phyloP scores from a whole-genome alignment of 1,140 invertebrate genomes.

The Drosophila nebulosa region DNA sequence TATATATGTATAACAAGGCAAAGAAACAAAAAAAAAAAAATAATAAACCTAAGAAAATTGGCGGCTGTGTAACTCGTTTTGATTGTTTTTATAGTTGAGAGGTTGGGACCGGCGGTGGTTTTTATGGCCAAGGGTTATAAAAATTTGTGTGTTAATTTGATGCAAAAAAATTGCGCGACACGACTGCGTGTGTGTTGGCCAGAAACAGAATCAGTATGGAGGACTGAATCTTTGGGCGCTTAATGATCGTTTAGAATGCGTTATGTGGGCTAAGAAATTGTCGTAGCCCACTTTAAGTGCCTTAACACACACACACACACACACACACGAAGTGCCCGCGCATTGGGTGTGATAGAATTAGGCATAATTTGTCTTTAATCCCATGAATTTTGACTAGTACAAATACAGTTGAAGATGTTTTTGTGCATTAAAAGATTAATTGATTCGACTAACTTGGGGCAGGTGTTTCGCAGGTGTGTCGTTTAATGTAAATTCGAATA shows the following conservation, averaged over 20 bases:
- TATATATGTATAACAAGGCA: not conserved
- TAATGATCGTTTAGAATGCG: slow-evolving; percentile 66
- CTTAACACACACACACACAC: no score
- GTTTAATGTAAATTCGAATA: slow-evolving; percentile 27
- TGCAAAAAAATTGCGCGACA: slow-evolving; percentile 71
- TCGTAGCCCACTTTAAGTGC: slow-evolving; percentile 28
- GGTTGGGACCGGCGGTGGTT: slow-evolving; percentile 28
- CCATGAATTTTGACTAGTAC: not conserved
- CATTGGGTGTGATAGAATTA: not conserved
- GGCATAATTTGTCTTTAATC: not conserved
- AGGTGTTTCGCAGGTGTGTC: no score
- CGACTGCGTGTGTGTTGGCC: slow-evolving; percentile 26
- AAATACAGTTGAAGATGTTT: no score
- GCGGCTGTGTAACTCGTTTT: slow-evolving; percentile 66
- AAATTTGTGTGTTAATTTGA: slow-evolving; percentile 76
- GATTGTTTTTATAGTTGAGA: slow-evolving; percentile 73
- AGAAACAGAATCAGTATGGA: not conserved
- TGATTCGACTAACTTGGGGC: no score
- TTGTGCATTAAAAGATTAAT: no score
- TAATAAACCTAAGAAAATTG: slow-evolving; percentile 54
- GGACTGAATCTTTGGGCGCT: not conserved
- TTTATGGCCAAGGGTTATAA: slow-evolving; percentile 67
- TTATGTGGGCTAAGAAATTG: slow-evolving; percentile 31
- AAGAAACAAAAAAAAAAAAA: not conserved
- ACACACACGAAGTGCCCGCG: slow-evolving; percentile 18